Evolutionary conservation across 1,140 invertebrate species (phyloP).

Genomic region (Drosophila malerkotliana): DNA sequence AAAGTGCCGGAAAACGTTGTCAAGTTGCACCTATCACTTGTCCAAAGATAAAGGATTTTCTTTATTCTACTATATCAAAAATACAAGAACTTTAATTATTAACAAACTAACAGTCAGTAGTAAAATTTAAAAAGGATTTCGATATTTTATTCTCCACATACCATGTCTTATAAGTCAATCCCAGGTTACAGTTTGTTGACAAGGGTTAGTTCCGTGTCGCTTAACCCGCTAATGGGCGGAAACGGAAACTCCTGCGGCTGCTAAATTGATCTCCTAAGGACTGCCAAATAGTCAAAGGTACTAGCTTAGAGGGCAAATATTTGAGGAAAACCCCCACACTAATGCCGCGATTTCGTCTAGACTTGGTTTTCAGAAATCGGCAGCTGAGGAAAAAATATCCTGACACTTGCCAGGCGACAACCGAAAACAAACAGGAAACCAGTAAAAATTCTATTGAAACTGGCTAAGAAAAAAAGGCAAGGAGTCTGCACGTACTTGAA

Average conservation of each 20-base stretch:
- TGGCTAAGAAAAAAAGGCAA: conserved; percentile 27
- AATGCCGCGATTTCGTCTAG: conserved; percentile 20
- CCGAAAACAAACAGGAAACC: conserved; percentile 59
- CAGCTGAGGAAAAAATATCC: conserved; percentile 22
- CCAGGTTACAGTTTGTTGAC: conserved; percentile 8
- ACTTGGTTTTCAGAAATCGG: conserved; percentile 41
- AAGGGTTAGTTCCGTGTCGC: conserved; percentile 56
- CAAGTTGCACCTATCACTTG: not conserved
- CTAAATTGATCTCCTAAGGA: conserved; percentile 51
- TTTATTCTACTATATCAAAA: not conserved
- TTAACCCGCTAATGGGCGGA: conserved; percentile 53
- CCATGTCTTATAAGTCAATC: not conserved
- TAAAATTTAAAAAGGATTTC: not conserved
- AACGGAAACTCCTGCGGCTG: conserved; percentile 49
- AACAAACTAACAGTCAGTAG: not conserved
- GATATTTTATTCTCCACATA: not conserved
- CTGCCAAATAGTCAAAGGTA: conserved; percentile 24
- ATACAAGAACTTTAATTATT: not conserved
- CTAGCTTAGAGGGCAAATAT: conserved; percentile 25
- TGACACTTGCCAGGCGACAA: conserved; percentile 48
- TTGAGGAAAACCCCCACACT: conserved; percentile 22
- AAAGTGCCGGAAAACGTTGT: not conserved
- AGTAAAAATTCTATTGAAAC: conserved; percentile 24
- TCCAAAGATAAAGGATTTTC: not conserved
- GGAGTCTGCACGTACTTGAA: conserved; percentile 58